These are phyloP conservation scores for Drosophila novamexicana DNA, from an alignment of 1,140 invertebrate genomes.

Conservation along the genomic window DNA sequence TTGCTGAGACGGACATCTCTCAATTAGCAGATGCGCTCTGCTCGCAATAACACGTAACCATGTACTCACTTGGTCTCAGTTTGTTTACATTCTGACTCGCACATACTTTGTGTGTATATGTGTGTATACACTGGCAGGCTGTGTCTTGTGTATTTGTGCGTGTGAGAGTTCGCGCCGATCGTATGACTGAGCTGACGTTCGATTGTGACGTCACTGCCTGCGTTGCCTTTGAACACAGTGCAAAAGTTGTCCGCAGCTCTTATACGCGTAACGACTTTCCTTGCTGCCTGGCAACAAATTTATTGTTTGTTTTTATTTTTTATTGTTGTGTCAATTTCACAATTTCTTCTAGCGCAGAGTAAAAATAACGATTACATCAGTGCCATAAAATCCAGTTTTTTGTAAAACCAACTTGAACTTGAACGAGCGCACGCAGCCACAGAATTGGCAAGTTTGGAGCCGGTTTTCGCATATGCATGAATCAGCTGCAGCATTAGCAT, in stretches of 20 bases:
- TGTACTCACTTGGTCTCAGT: not conserved
- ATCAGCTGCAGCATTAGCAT: conserved; percentile 20
- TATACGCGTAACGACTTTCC: conserved; percentile 5
- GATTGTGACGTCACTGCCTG: conserved; percentile 32
- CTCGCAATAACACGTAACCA: conserved; percentile 14
- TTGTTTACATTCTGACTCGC: conserved; percentile 48
- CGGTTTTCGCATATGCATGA: conserved; percentile 31
- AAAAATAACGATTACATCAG: conserved; percentile 36
- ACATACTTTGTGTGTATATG: not conserved
- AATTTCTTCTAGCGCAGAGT: conserved; percentile 24
- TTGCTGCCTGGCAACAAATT: conserved; percentile 35
- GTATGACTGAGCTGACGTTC: conserved; percentile 28
- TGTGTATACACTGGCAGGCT: conserved; percentile 26
- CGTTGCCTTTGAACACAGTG: conserved; percentile 1
- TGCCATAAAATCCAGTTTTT: conserved; percentile 32
- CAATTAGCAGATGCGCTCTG: conserved; percentile 29
- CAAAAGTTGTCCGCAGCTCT: conserved; percentile 11
- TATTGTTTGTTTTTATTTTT: conserved; percentile 18
- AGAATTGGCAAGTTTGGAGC: conserved; percentile 28
- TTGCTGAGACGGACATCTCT: conserved; percentile 6
- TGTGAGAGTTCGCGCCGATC: conserved; percentile 15
- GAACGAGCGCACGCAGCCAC: conserved; percentile 9
- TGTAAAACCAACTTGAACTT: conserved; percentile 47
- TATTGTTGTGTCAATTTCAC: conserved; percentile 15
- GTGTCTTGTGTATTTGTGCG: not conserved